These are phyloP conservation scores for Leptestheria dahalacensis DNA, from an alignment of 1,140 invertebrate genomes.

Conservation along the genomic window DNA sequence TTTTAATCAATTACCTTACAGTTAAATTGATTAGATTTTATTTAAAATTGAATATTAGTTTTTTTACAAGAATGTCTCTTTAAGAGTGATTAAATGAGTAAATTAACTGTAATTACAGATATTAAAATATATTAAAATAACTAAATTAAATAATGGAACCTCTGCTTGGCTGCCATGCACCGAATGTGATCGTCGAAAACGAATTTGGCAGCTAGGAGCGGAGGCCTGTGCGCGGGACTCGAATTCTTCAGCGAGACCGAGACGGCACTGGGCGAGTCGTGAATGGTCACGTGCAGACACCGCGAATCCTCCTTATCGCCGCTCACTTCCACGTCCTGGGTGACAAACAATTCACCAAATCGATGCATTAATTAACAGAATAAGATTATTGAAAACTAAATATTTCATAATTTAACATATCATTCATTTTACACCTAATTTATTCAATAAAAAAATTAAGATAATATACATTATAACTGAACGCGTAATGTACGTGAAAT, in stretches of 20 bases:
- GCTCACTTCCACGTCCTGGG: constrained; percentile 48
- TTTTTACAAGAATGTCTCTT: no score
- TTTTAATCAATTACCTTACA: no score
- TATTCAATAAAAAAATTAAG: neutral
- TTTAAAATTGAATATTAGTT: no score
- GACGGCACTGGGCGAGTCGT: constrained; percentile 53
- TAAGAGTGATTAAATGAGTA: no score
- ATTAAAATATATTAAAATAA: no score
- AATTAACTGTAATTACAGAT: no score
- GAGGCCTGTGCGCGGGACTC: constrained; percentile 32
- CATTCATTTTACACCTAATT: no score
- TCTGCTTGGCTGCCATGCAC: constrained; percentile 89
- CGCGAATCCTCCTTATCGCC: constrained; percentile 92
- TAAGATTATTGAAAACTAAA: neutral
- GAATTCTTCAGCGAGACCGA: constrained; percentile 35
- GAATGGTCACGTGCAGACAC: constrained; percentile 87
- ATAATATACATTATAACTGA: no score
- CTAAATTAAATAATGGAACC: constrained; percentile 31
- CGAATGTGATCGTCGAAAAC: constrained; percentile 97
- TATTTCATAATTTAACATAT: neutral
- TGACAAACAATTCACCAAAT: neutral
- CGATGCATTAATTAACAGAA: neutral
- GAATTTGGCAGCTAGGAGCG: constrained; percentile 78
- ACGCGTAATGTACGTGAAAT: no score
- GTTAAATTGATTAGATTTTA: no score